Base-by-base conservation (phyloP, 2,113 vertebrate species). In the Semicossyphus pulcher region DNA sequence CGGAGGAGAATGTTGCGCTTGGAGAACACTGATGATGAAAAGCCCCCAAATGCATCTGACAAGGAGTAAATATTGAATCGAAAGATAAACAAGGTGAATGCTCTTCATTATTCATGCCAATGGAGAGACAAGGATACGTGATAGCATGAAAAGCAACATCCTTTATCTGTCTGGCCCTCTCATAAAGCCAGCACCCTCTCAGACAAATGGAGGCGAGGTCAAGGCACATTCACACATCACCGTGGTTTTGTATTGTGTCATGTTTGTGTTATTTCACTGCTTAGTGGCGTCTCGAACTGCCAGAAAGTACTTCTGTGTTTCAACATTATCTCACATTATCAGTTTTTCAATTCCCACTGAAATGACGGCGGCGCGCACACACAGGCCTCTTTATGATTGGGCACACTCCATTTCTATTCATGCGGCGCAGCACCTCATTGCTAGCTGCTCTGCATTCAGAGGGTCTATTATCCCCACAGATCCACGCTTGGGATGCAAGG, bases 21-120 rank as follows among this genome's bases (percentile, higher is more conserved):
- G 44, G 88, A 90, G 89, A 86, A 79, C 51, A 56, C 56, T 41
- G 70, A 70, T 93, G 92, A 94, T 90, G 88, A 92, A 94, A 90
- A 94, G 92, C 85, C 80, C 73, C 76, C 76, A 83, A 90, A 94
- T 93, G 81, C 72, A 70, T 88, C 83, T 93, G 93, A 94, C 93
- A 94, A 92, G 85, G 80, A 91, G 88, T 93, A 92, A 93, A 93
- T 93, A 93, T 93, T 91, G 80, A 90, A 93, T 91, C 80, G 85
- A 91, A 91, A 89, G 88, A 92, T 89, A 92, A 92, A 92, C 88
- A 93, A 92, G 90, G 88, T 92, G 87, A 85, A 85, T 67, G 61
- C 37, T 48, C 78, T 91, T 85, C 72, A 90, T 89, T 88, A 91
- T 92, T 92, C 53, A 92, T 89, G 73, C 70, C 71, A 59, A 65